Evolutionary conservation across 2,888 invertebrate genomes (phyloP), one percentile per base, ranked within the genome.

Genomic region (Philonicus albiceps): DNA sequence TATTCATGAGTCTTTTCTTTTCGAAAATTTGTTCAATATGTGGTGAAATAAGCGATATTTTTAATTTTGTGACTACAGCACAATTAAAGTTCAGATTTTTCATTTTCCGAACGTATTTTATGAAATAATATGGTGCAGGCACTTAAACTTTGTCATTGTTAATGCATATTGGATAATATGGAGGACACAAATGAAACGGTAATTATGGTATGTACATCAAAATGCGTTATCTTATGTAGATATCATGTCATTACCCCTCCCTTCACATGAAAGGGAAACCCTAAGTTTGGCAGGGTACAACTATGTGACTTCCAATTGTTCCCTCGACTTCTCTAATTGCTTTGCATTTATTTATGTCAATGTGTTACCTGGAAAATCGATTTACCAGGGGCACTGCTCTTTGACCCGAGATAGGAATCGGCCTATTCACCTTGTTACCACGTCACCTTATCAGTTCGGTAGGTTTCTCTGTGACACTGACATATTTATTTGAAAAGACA

Each of bases 301-400:
- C 27, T 27, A 64, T 64, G 19, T 64, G 6, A 27, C 11, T 34
- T 16, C 16, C 74, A n/a, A 78, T 78, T 78, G 49, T 78, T 22
- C 49, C n/a, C 49, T 49, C 49, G 43, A n/a, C 27, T 34, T 19
- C 30, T 5, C 49, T 81, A 81, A 81, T 81, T 81, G 34, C 64
- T 8, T 53, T 53, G 64, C 81, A 81, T 81, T 81, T 64, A 81
- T 81, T 81, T 31, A 81, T 34, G 81, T 81, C 81, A 81, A 55
- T 31, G 81, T 81, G 81, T 81, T 81, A 81, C 81, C 81, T 81
- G 81, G 81, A 81, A 81, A 81, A 81, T 81, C 81, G 81, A 81
- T 81, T 81, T 55, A 81, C 16, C 81, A 27, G 31, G 55, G 34
- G 55, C 64, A 53, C 55, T 81, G 64, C 55, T 64, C 34, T 55